These are phyloP conservation scores for Cephonodes hylas DNA, from an alignment of 2,888 invertebrate species.

Conservation along the genomic window DNA sequence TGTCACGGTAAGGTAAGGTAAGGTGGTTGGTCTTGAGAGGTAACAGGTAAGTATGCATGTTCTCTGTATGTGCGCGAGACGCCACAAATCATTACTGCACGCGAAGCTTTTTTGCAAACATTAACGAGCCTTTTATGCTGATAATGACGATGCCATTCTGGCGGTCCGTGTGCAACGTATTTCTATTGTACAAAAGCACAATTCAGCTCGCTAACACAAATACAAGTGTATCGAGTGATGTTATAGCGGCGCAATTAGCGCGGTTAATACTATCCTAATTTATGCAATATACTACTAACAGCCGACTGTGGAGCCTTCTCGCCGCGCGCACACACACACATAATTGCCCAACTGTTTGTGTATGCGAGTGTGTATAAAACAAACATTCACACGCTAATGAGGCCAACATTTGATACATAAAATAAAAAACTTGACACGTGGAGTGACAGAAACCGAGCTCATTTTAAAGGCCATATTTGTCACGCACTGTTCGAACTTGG, in stretches of 20 bases:
- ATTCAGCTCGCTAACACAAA: slow-evolving; percentile 48
- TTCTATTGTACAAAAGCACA: slow-evolving; percentile 47
- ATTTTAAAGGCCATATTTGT: neutral
- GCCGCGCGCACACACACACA: slow-evolving; percentile 14
- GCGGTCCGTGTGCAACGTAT: slow-evolving; percentile 40
- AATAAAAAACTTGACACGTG: slow-evolving; percentile 16
- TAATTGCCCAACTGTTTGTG: neutral
- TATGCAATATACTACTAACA: slow-evolving; percentile 40
- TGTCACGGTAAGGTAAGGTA: too few species aligned
- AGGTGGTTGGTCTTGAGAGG: too few species aligned
- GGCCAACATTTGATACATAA: slow-evolving; percentile 1
- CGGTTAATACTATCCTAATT: slow-evolving; percentile 55
- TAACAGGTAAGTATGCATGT: too few species aligned
- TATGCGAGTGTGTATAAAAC: neutral
- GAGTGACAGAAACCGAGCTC: neutral
- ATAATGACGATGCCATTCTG: slow-evolving; percentile 64
- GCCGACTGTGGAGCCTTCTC: slow-evolving; percentile 17
- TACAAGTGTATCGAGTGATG: slow-evolving; percentile 56
- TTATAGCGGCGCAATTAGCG: slow-evolving; percentile 59
- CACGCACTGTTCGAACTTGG: neutral
- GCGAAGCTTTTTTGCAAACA: slow-evolving; percentile 58
- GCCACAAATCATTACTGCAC: slow-evolving; percentile 58
- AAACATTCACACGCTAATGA: slow-evolving; percentile 15
- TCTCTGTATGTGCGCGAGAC: too few species aligned
- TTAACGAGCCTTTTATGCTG: slow-evolving; percentile 49